Conservation (phyloP, 2,797 vertebrate genomes). For the Sphaeramia orbicularis region DNA sequence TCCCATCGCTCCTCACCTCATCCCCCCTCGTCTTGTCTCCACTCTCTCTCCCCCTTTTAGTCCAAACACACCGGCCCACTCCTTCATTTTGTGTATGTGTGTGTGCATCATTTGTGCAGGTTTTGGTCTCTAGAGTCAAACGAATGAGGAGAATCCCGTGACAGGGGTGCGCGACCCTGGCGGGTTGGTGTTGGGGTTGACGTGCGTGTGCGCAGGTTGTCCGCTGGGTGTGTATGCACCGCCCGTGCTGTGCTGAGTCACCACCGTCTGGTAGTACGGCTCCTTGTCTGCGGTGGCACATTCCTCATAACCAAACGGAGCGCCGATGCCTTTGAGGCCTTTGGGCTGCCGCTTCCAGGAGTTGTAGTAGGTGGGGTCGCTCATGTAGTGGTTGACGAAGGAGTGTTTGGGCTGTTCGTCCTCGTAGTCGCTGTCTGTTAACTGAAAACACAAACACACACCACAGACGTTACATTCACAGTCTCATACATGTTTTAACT, state of each 20-base stretch:
- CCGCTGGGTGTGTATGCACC: slow-evolving; percentile 92
- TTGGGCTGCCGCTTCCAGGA: slow-evolving; percentile 97
- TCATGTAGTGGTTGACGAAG: slow-evolving; percentile 99
- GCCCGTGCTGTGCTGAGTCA: slow-evolving; percentile 95
- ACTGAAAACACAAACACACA: slow-evolving; percentile 71
- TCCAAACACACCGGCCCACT: slow-evolving; percentile 36
- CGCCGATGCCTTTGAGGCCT: slow-evolving; percentile 81
- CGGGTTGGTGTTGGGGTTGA: slow-evolving; percentile 80
- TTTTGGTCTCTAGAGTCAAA: slow-evolving; percentile 84
- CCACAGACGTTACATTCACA: background rate
- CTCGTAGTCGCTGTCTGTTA: slow-evolving; percentile 94
- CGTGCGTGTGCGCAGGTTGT: slow-evolving; percentile 83
- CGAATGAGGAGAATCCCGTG: slow-evolving; percentile 97
- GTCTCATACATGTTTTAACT: no score
- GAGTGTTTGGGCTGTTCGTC: slow-evolving; percentile 94
- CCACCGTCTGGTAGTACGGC: slow-evolving; percentile 93
- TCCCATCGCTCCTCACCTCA: slow-evolving; percentile 39
- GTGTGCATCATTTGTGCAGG: slow-evolving; percentile 59
- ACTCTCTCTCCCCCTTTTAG: slow-evolving; percentile 32
- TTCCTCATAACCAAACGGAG: slow-evolving; percentile 91
- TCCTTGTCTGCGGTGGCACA: slow-evolving; percentile 87
- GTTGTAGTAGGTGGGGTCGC: slow-evolving; percentile 96
- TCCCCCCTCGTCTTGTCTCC: slow-evolving; percentile 23
- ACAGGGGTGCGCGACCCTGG: slow-evolving; percentile 93
- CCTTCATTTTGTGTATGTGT: slow-evolving; percentile 45